A percentile compares a stretch with the other conserved stretches of the same genome.
These are phyloP conservation scores for Polyploca ridens DNA, from an alignment of 2,888 invertebrate species.

Conservation along the genomic window DNA sequence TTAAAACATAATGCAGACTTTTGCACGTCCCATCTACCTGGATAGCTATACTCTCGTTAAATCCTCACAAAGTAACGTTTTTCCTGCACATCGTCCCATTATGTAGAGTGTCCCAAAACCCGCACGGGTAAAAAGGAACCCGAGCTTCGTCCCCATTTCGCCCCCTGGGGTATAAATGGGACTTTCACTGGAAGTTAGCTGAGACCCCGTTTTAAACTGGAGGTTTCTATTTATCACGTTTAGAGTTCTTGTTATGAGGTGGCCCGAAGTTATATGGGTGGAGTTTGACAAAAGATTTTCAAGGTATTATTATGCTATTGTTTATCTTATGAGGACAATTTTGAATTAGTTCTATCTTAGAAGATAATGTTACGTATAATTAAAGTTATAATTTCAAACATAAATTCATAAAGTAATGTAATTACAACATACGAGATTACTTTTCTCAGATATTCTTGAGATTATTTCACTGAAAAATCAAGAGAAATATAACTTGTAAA, in stretches of 20 bases:
- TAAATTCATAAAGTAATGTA: no score
- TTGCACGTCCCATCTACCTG: not conserved
- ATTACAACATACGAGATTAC: no score
- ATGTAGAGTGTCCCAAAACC: slow-evolving; percentile 5
- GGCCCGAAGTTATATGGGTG: slow-evolving; percentile 23
- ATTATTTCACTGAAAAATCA: no score
- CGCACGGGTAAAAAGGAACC: slow-evolving; percentile 7
- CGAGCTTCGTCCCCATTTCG: not conserved
- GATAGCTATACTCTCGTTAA: not conserved
- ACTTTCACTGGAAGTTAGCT: slow-evolving; percentile 6
- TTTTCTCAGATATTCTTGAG: no score
- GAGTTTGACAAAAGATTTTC: not conserved
- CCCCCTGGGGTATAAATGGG: slow-evolving; percentile 4
- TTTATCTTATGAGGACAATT: no score
- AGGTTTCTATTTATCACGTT: not conserved
- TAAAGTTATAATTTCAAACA: no score
- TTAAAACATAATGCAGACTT: not conserved
- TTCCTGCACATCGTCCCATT: slow-evolving; percentile 2
- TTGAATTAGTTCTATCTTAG: no score
- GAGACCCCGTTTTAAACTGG: slow-evolving; percentile 1
- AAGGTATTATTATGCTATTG: not conserved
- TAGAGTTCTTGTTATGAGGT: not conserved
- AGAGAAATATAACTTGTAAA: not conserved
- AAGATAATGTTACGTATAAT: no score
- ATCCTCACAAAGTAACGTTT: slow-evolving; percentile 6